These are phyloP conservation scores for Leptoclinus maculatus DNA, from an alignment of 2,797 vertebrate species.

Conservation along the genomic window DNA sequence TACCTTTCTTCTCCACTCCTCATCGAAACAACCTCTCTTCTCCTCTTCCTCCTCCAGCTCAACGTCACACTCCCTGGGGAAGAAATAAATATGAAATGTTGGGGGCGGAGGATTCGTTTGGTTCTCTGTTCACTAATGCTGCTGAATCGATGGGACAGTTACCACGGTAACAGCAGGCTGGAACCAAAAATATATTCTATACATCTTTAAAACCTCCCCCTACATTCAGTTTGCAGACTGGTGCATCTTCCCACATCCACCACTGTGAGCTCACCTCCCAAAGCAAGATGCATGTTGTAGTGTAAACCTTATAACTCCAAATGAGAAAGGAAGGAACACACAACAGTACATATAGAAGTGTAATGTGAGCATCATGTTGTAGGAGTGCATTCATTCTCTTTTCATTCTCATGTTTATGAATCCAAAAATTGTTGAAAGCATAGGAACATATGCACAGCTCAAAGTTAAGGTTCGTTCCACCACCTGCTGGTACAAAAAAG, in stretches of 20 bases:
- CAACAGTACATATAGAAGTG: neutral
- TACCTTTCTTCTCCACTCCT: constrained; percentile 17
- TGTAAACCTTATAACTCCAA: constrained; percentile 14
- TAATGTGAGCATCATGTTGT: neutral
- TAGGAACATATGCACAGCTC: neutral
- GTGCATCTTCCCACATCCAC: constrained; percentile 52
- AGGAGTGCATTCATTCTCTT: neutral
- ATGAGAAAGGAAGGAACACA: neutral
- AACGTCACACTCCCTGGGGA: constrained; percentile 43
- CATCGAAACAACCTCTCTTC: constrained; percentile 24
- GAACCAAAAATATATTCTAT: constrained; percentile 85
- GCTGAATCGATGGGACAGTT: constrained; percentile 80
- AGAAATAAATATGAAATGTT: constrained; percentile 39
- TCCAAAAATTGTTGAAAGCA: neutral
- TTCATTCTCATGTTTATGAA: neutral
- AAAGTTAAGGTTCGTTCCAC: neutral
- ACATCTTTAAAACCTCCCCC: constrained; percentile 78
- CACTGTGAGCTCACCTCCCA: constrained; percentile 18
- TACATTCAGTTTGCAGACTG: constrained; percentile 66
- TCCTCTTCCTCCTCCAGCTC: constrained; percentile 42
- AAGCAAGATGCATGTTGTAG: constrained; percentile 23
- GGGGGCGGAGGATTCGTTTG: constrained; percentile 47
- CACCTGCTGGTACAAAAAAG: neutral
- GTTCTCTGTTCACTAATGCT: constrained; percentile 76
- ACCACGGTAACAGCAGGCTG: constrained; percentile 85